phyloP scores from a whole-genome alignment of 1,140 invertebrate species.

The Cotesia vestalis region DNA sequence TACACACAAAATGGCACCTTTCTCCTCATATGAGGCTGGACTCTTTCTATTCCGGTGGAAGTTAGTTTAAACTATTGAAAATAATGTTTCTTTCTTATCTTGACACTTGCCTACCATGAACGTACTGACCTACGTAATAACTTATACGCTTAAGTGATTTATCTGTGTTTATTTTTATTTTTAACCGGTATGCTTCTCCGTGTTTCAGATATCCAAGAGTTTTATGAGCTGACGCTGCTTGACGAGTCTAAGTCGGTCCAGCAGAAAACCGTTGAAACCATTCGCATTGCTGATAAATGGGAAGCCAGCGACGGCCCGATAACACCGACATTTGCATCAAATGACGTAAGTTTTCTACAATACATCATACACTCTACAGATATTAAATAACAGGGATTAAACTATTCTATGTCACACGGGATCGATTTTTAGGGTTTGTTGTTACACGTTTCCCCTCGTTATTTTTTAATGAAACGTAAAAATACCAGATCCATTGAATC shows the following conservation, averaged over 20 bases:
- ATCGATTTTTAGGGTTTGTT: too few relatives aligned
- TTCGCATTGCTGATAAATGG: slow-evolving; percentile 96
- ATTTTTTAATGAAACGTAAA: too few relatives aligned
- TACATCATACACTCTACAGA: too few relatives aligned
- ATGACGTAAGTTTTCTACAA: slow-evolving; percentile 68
- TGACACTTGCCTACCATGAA: slow-evolving; percentile 25
- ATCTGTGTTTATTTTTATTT: neutral
- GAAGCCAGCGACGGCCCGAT: slow-evolving; percentile 78
- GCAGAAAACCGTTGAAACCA: slow-evolving; percentile 94
- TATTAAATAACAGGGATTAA: too few relatives aligned
- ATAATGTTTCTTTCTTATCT: slow-evolving; percentile 44
- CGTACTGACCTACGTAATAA: slow-evolving; percentile 30
- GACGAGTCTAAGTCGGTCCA: slow-evolving; percentile 94
- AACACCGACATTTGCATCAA: slow-evolving; percentile 69
- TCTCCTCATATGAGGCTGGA: too few relatives aligned
- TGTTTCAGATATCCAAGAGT: slow-evolving; percentile 97
- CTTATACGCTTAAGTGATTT: too few relatives aligned
- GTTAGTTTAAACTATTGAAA: slow-evolving; percentile 43
- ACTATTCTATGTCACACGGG: too few relatives aligned
- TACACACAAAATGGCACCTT: slow-evolving; percentile 18
- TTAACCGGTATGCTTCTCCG: slow-evolving; percentile 45
- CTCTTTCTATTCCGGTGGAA: slow-evolving; percentile 4
- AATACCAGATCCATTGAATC: too few relatives aligned
- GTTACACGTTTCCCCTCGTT: too few relatives aligned
- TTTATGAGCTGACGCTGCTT: slow-evolving; percentile 95